Evolutionary conservation across 2,113 vertebrate genomes (phyloP), one percentile per base, ranked within the genome.

Genomic region (Gopherus flavomarginatus): DNA sequence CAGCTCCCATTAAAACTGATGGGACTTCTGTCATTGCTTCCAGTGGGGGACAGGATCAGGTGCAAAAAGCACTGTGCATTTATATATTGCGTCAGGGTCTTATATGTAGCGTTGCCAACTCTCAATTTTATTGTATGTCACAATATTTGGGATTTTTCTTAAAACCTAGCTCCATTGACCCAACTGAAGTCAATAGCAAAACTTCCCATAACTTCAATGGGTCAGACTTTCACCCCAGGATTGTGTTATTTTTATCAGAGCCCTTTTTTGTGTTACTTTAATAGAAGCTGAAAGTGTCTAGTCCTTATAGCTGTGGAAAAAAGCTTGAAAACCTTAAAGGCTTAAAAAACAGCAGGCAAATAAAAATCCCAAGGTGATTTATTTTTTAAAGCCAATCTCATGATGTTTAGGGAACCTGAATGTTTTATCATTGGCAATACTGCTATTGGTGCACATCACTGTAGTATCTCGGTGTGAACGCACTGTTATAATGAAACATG

Each of bases 1-100:
- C 11, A 91, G n/a, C 81, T 93, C 78, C 83, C 87, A 56, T 59
- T 90, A 81, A 59, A n/a, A 88, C 83, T 75, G 5, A 88, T 82
- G 44, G 54, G 93, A 90, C 82, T 94, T 96, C 95, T 93, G 49
- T 72, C 89, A 88, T 95, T 50, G 42, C 22, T 59, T 94, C 94
- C 91, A 59, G 80, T 90, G 72, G 38, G 21, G 53, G 82, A 83
- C 84, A 62, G 78, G 83, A 17, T 13, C 12, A 95, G 56, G 59
- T 49, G 86, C 89, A 44, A 85, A 91, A 94, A 56, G 11, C 31
- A 53, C 65, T 54, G 27, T 54, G n/a, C 65, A 65, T 81, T 90
- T 90, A 44, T 77, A 81, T 65, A 1, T 85, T 87, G 86, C 85
- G 72, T 10, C 31, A 52, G 29, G 87, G 78, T 93, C 93, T 92